These are phyloP conservation scores for Neolamprologus hecqui DNA, from an alignment of 2,113 vertebrate genomes.

Conservation along the genomic window DNA sequence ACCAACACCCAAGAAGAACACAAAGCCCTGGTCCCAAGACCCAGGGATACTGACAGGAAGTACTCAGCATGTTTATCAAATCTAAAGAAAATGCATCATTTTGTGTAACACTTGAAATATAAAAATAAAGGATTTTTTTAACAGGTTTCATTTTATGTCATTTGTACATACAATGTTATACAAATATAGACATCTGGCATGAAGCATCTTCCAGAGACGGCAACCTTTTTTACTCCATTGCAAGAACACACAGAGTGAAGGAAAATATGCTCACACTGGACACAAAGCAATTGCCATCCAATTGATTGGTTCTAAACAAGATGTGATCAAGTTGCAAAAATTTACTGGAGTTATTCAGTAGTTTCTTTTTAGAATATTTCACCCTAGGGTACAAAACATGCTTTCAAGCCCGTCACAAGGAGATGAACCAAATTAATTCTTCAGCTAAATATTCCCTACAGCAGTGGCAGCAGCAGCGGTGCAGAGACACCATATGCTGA, in stretches of 20 bases:
- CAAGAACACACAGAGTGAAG: not conserved
- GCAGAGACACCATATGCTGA: constrained; percentile 20
- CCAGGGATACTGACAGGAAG: not conserved
- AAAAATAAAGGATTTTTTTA: not conserved
- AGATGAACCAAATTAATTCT: constrained; percentile 33
- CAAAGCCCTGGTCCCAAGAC: not conserved
- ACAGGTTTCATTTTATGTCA: not conserved
- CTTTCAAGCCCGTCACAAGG: constrained; percentile 15
- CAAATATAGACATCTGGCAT: not conserved
- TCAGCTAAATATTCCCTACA: constrained; percentile 34
- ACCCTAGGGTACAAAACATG: not conserved
- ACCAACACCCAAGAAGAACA: not conserved
- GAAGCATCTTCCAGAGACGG: not conserved
- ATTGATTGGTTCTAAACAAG: not conserved
- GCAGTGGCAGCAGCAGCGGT: not conserved
- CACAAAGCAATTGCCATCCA: not conserved
- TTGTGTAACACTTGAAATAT: not conserved
- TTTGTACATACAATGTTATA: not conserved
- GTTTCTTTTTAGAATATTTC: not conserved
- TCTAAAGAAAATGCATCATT: not conserved
- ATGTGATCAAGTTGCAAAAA: not conserved
- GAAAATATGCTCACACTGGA: not conserved
- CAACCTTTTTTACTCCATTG: not conserved
- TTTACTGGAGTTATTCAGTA: not conserved
- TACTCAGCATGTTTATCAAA: not conserved